A percentile compares a stretch with the other conserved stretches of the same genome.
These are phyloP conservation scores for Prietella phreatophila DNA, from an alignment of 2,113 vertebrate genomes.

Conservation along the genomic window DNA sequence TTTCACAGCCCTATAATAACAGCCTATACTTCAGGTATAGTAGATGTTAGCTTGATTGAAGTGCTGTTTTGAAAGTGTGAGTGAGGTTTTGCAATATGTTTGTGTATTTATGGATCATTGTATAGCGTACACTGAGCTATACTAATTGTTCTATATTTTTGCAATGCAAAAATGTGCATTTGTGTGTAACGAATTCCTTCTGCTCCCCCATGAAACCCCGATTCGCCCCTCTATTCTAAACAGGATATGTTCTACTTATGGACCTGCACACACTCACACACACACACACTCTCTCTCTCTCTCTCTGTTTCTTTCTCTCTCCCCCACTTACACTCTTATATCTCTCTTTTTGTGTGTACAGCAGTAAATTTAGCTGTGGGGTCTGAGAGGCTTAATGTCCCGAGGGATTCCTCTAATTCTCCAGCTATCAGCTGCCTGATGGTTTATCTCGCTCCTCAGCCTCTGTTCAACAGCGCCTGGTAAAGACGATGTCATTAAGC, in stretches of 20 bases:
- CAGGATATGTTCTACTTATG: background rate
- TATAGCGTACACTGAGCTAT: background rate
- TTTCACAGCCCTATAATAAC: background rate
- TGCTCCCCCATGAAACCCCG: background rate
- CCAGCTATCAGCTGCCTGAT: conserved; percentile 51
- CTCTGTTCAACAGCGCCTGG: conserved; percentile 48
- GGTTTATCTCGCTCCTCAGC: conserved; percentile 46
- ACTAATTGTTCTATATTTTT: background rate
- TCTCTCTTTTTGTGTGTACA: conserved; percentile 4
- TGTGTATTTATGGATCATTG: background rate
- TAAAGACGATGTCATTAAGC: conserved; percentile 52
- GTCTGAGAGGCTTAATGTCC: conserved; percentile 51
- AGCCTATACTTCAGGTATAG: background rate
- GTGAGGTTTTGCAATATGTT: background rate
- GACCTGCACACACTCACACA: background rate
- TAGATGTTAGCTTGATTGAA: background rate
- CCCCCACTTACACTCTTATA: background rate
- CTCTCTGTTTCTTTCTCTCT: background rate
- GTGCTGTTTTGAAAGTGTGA: background rate
- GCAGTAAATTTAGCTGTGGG: conserved; percentile 48
- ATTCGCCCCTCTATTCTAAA: background rate
- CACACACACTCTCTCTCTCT: background rate
- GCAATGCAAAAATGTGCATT: background rate
- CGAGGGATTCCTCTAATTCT: conserved; percentile 48
- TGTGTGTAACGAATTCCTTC: background rate